These are phyloP conservation scores for Corythaeola cristata DNA, from an alignment of 2,113 vertebrate species.

Conservation along the genomic window DNA sequence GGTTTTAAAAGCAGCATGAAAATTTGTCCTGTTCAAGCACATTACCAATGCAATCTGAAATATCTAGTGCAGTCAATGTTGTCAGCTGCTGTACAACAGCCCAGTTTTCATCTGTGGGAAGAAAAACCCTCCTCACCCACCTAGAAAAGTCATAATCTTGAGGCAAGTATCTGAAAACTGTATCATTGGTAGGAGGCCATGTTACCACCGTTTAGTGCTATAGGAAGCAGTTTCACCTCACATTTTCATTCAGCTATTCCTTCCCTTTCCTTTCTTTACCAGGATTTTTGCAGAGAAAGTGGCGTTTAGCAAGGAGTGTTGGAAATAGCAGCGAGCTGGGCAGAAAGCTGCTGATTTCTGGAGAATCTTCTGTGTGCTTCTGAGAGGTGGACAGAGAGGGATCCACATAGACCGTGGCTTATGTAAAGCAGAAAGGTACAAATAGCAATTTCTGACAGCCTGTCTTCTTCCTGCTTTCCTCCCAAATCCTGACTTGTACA, in stretches of 20 bases:
- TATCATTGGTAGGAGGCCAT: fast-evolving
- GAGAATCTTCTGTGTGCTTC: background rate
- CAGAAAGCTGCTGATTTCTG: background rate
- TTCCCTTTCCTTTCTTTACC: background rate
- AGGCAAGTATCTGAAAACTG: background rate
- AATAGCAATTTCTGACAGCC: background rate
- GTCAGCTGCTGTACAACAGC: background rate
- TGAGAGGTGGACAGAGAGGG: background rate
- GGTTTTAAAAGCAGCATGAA: background rate
- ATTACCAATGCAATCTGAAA: background rate
- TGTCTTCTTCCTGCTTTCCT: background rate
- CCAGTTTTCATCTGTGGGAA: background rate
- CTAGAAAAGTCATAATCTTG: background rate
- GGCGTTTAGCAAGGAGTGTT: background rate
- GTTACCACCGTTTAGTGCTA: background rate
- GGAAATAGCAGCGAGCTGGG: background rate
- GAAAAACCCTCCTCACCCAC: background rate
- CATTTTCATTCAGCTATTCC: background rate
- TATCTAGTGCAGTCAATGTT: too few species aligned
- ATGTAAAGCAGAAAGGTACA: background rate
- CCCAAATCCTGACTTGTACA: background rate
- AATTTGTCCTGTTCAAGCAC: background rate
- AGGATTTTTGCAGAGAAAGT: background rate
- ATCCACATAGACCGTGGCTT: background rate
- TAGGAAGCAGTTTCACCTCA: background rate